These are phyloP conservation scores for Plusia festucae DNA, from an alignment of 2,888 invertebrate species.

Conservation along the genomic window DNA sequence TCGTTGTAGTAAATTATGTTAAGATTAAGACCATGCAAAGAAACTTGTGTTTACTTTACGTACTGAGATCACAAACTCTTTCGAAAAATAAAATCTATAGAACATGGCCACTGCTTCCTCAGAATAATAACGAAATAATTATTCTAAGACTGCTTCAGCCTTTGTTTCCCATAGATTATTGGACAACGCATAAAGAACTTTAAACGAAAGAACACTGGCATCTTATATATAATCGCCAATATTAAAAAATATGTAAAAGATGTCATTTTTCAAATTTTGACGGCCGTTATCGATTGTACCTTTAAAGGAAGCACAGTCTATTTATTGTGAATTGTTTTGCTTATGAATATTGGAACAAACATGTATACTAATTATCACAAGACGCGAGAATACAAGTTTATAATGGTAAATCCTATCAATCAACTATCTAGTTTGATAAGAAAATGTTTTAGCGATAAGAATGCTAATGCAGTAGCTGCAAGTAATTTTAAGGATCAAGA, in stretches of 20 bases:
- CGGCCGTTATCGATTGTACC: conserved; percentile 23
- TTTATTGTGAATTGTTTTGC: conserved; percentile 15
- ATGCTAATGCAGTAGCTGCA: conserved; percentile 57
- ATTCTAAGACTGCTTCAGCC: no score
- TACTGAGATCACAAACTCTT: not conserved
- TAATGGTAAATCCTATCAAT: conserved; percentile 74
- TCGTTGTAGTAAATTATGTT: not conserved
- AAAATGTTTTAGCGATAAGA: conserved; percentile 62
- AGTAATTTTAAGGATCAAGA: conserved; percentile 48
- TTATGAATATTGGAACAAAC: conserved; percentile 15
- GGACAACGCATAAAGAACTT: not conserved
- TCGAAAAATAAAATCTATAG: no score
- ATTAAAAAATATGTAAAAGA: conserved; percentile 7
- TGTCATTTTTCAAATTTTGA: conserved; percentile 32
- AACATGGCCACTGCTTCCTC: no score
- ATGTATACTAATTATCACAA: conserved; percentile 75
- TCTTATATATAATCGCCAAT: not conserved
- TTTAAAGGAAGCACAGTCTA: conserved; percentile 18
- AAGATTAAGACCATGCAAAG: not conserved
- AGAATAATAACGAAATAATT: no score
- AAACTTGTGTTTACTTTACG: not conserved
- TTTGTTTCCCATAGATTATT: not conserved
- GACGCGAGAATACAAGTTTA: conserved; percentile 79
- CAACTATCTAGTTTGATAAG: conserved; percentile 59
- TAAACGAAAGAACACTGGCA: conserved; percentile 10